phyloP scores from a whole-genome alignment of 2,888 invertebrate species.

The Drosophila flavopinicola region DNA sequence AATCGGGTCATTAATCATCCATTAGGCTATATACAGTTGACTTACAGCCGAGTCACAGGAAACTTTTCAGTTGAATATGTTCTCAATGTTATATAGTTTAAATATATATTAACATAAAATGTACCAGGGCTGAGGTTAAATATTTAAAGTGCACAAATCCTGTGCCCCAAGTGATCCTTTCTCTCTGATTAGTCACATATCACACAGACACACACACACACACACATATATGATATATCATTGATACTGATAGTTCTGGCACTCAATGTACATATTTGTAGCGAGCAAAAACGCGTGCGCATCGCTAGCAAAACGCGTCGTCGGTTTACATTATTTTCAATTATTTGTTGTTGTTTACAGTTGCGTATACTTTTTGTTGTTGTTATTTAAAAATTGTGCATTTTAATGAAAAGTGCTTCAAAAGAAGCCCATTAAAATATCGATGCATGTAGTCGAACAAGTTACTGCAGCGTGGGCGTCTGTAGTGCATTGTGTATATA shows the following conservation, averaged over 20 bases:
- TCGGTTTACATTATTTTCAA: conserved; percentile 26
- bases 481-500: background rate
- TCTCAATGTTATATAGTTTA: no score
- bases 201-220: background rate
- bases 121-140: no score
- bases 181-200: conserved; percentile 14
- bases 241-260: conserved; percentile 5
- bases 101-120: no score
- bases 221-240: background rate
- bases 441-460: conserved; percentile 14
- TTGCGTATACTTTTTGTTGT: conserved; percentile 5
- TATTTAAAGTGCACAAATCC: no score
- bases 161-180: conserved; percentile 2
- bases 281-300: conserved; percentile 21
- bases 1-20: conserved; percentile 21
- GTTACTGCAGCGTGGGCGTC: background rate
- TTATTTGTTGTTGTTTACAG: conserved; percentile 27
- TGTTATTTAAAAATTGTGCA: conserved; percentile 31
- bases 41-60: no score
- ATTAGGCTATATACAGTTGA: background rate
- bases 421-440: conserved; percentile 50
- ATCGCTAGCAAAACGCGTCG: conserved; percentile 28
- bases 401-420: conserved; percentile 36
- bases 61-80: background rate
- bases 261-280: conserved; percentile 1